phyloP scores from a whole-genome alignment of 2,888 invertebrate genomes.

The Campoplex capitator region DNA sequence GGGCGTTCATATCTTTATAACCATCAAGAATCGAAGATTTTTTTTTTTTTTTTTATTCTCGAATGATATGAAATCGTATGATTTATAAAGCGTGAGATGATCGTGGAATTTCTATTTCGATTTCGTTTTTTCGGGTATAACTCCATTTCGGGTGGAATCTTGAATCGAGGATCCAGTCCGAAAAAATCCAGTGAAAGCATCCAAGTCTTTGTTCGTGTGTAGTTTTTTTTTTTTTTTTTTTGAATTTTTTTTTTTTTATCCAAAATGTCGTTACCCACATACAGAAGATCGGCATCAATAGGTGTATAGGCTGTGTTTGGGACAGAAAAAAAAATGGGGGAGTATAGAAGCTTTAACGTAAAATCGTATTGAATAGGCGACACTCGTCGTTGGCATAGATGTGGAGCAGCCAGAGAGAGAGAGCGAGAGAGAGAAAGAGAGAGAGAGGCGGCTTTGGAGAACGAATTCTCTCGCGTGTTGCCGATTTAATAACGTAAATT shows the following conservation, averaged over 20 bases:
- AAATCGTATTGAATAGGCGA: constrained; percentile 80
- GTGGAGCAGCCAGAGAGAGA: neutral
- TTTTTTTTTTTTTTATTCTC: too few relatives aligned
- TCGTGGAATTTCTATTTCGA: neutral
- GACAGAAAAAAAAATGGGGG: neutral
- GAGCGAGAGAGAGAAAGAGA: neutral
- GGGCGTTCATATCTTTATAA: neutral
- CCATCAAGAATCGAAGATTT: neutral
- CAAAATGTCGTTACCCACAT: constrained; percentile 36
- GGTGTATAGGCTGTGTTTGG: constrained; percentile 23
- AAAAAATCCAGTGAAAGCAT: neutral
- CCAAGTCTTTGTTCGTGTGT: neutral
- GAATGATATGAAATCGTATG: neutral
- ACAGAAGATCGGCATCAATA: constrained; percentile 11
- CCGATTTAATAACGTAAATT: constrained; percentile 82
- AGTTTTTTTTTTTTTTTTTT: neutral
- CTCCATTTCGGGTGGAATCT: neutral
- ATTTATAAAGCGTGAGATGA: neutral
- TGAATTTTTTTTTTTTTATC: too few relatives aligned
- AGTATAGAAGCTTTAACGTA: constrained; percentile 72
- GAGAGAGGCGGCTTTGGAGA: constrained; percentile 72
- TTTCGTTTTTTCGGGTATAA: neutral
- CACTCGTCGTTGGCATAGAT: constrained; percentile 75
- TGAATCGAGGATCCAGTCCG: neutral
- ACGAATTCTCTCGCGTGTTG: constrained; percentile 72